Evolutionary conservation across 2,113 vertebrate species (phyloP), one percentile per base, ranked within the genome.

Genomic region (Phyllostomus hastatus): DNA sequence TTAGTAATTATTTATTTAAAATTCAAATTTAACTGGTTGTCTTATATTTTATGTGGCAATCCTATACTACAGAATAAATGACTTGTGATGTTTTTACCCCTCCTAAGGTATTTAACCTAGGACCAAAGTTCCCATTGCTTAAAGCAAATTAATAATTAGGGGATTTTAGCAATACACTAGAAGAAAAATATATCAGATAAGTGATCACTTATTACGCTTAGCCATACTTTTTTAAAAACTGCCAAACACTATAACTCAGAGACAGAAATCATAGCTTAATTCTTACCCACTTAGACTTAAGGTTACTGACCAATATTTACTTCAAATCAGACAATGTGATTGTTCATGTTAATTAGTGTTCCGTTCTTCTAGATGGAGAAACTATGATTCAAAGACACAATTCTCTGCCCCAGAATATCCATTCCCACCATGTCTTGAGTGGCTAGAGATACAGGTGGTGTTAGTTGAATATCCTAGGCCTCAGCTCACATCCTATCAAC

Each of bases 11-110:
- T 89, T 96, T 94, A 96, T 38, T 94, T 90, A 50, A 95, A 96
- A 94, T 72, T 95, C 70, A 94, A 81, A 96, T 88, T 92, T 92
- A 97, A 95, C 28, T 91, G 4, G 22, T 12, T 91, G 19, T 72
- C 48, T 28, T 54, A 4, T 80, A 54, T 94, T 88, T 92, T 76
- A 35, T 16, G 10, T 48, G 28, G 50, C 52, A 92, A 3, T 11
- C 20, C 38, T 78, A 67, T 15, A 46, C 17, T 73, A 66, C 82
- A 87, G 10, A 72, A 12, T 82, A 82, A 88, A 81, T 80, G 10
- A 61, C 19, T 70, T 41, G 0, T n/a, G 41, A 75, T 64, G 12
- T 69, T 43, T 89, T 93, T 72, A 81, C 3, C 22, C 90, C 15
- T 78, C 54, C 14, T 70, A 79, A 84, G 26, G 24, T 92, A 88